Evolutionary conservation across 2,113 vertebrate genomes (phyloP).

Genomic region (Psittacus erithacus): DNA sequence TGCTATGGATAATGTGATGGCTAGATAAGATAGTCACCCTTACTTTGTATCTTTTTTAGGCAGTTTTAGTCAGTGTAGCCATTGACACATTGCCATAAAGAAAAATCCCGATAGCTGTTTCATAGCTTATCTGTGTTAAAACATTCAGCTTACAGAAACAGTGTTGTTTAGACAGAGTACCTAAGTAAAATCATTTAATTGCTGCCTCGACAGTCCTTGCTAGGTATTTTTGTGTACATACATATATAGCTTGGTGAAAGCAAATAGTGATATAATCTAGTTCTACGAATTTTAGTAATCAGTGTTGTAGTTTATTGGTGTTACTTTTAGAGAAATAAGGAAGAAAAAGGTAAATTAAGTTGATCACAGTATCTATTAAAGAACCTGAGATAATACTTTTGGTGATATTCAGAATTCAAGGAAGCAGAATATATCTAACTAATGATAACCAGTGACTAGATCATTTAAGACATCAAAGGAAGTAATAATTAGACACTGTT

Average conservation of each 20-base stretch:
- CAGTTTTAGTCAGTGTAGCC: neutral
- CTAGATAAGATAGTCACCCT: neutral
- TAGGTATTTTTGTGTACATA: neutral
- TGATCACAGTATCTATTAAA: constrained; percentile 38
- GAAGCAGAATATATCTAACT: constrained; percentile 45
- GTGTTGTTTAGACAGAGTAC: neutral
- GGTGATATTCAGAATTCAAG: constrained; percentile 16
- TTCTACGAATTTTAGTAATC: neutral
- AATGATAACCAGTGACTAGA: constrained; percentile 58
- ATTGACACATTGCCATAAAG: neutral
- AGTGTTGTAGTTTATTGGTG: constrained; percentile 7
- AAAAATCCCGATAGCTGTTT: neutral
- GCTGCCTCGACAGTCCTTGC: neutral
- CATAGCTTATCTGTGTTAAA: neutral
- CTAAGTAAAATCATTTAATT: neutral
- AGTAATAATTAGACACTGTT: constrained; percentile 48
- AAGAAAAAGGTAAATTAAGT: neutral
- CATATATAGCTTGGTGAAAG: neutral
- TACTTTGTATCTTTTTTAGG: neutral
- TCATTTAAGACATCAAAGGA: constrained; percentile 60
- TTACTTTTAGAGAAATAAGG: constrained; percentile 23
- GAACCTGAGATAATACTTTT: constrained; percentile 37
- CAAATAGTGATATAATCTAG: neutral
- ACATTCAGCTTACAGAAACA: neutral
- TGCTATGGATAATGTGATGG: neutral